Evolutionary conservation across 1,140 invertebrate species (phyloP), one percentile per base, ranked within the genome.

Genomic region (Leptinotarsa lineolata): DNA sequence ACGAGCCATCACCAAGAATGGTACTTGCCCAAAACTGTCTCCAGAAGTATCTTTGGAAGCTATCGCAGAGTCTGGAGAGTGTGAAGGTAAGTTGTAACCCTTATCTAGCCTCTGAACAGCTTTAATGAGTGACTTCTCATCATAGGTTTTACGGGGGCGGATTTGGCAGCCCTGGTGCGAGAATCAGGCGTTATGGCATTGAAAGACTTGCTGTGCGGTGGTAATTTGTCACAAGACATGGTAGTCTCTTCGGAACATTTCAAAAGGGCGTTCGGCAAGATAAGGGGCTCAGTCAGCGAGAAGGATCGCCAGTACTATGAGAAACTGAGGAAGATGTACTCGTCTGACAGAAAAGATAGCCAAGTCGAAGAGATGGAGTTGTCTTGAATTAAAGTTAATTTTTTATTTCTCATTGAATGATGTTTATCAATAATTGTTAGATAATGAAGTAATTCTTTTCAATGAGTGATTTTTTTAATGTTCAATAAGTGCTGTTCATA

Each of bases 1-100:
- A 2, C 89, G 88, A 80, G 94, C 96, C 54, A 86, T 97, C 15
- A 99, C 97, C 1, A 98, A 97, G 89, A 93, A 94, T 82, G 76
- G 65, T 22, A 94, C 90, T 1, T 90, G 88, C 81, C 95, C 95
- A 4, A 86, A 86, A 78, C 83, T 98, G 65, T 88, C 89, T 0
- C 84, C 87, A 2, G 94, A 97, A 85, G 93, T 98, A 0, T 86
- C 93, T 81, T 85, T 98, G 24, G 85, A 91, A 72, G 86, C 87
- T 30, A 86, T 98, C 58, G 90, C 86, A 3, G 84, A 81, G 58
- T 91, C 93, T 59, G 83, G 81, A 4, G 82, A 90, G 63, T 94
- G 93, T 72, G 88, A 94, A 46, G 91, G 48, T 54, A 18, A 54
- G 48, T 54, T 54, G 15, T 54, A 39, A 39, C 8, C 30, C 30